Conservation (phyloP, 1,140 invertebrate species). For the Dendrolimus punctatus region DNA sequence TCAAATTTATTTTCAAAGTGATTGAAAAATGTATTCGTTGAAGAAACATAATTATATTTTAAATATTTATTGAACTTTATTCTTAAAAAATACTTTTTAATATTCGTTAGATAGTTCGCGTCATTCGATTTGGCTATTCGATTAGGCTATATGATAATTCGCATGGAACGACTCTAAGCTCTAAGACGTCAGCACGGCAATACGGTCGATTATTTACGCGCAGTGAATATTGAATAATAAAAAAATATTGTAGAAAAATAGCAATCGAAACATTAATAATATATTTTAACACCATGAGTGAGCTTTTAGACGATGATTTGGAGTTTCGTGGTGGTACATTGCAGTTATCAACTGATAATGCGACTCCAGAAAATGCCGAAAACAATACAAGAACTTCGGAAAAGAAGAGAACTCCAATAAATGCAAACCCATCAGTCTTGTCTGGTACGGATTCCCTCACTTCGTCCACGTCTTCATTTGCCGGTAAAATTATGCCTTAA, state of each 20-base stretch:
- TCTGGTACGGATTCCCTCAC: conserved; percentile 60
- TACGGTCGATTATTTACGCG: conserved; percentile 49
- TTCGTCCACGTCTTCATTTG: conserved; percentile 59
- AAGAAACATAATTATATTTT: too few species aligned
- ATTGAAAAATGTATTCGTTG: too few species aligned
- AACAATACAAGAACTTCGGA: conserved; percentile 26
- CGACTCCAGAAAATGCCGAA: conserved; percentile 21
- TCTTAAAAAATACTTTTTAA: too few species aligned
- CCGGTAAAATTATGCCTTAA: conserved; percentile 31
- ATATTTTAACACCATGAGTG: conserved; percentile 36
- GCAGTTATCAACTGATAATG: conserved; percentile 48
- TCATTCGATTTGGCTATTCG: too few species aligned
- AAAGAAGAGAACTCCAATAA: conserved; percentile 33
- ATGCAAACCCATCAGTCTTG: conserved; percentile 48
- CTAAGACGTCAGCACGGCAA: too few species aligned
- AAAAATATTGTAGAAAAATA: not conserved
- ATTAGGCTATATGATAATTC: too few species aligned
- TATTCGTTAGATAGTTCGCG: too few species aligned
- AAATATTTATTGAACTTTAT: too few species aligned
- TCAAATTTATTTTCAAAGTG: too few species aligned
- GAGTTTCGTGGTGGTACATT: conserved; percentile 63
- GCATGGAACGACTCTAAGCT: too few species aligned
- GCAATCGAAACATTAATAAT: not conserved
- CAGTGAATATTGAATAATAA: conserved; percentile 2
- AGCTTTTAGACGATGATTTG: conserved; percentile 58